Percentiles rank a stretch among this genome's conserved stretches.
These are phyloP conservation scores for Rana temporaria DNA, from an alignment of 2,113 vertebrate genomes.

Conservation along the genomic window DNA sequence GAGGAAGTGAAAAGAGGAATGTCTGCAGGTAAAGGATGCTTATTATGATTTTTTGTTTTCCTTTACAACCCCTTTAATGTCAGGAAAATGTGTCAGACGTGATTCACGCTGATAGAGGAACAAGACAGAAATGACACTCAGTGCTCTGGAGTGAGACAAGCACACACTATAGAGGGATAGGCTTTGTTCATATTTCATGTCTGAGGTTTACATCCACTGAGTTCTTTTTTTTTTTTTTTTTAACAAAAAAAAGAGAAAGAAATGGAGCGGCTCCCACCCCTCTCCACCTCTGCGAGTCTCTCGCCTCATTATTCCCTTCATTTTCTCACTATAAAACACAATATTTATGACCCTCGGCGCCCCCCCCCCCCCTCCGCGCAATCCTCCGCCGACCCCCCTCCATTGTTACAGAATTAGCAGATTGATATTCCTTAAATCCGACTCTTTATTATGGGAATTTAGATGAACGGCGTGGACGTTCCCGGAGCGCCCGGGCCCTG, in stretches of 20 bases:
- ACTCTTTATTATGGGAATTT: conserved; percentile 46
- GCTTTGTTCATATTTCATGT: no score
- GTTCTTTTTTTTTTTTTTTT: no score
- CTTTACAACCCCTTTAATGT: no score
- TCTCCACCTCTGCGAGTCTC: not conserved
- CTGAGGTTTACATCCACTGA: no score
- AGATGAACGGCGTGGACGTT: conserved; percentile 44
- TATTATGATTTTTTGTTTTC: no score
- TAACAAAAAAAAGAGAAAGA: not conserved
- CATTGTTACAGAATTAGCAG: conserved; percentile 44
- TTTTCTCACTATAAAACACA: conserved; percentile 18
- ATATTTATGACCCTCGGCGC: not conserved
- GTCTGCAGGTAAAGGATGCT: no score
- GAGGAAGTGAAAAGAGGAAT: no score
- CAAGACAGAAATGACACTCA: no score
- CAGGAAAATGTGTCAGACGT: no score
- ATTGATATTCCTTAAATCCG: conserved; percentile 48
- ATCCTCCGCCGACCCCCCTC: not conserved
- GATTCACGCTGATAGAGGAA: no score
- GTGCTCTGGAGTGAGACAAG: no score
- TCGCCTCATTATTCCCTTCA: conserved; percentile 6
- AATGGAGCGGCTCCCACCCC: not conserved
- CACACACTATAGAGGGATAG: no score
- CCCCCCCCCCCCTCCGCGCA: not conserved
- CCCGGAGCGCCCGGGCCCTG: not conserved